Base-by-base conservation (phyloP, 1,140 invertebrate species). In the Drosophila watanabei region DNA sequence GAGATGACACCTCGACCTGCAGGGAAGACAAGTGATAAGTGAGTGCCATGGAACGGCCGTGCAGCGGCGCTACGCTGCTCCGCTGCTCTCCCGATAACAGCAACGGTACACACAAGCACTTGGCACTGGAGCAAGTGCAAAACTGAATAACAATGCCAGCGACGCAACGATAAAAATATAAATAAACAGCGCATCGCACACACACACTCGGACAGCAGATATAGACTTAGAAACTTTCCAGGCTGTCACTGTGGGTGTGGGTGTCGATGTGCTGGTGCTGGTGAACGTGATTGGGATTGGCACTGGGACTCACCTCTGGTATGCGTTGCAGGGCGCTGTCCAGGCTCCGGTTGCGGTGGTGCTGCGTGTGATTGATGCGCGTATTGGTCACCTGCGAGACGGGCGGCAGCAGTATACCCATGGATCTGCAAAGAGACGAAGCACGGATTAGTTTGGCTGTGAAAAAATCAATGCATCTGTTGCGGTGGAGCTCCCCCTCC, bases 321-420 rank as follows among this genome's bases (percentile, higher is more conserved):
- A 98, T 98, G 90, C 96, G 94, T 92, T 97, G 97, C 48, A 98
- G 94, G 24, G 97, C 97, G 56, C 97, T 98, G 93, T 98, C 97
- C 85, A 98, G 93, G 87, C 97, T 98, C 59, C 97, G 95, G 94
- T 98, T 98, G 75, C 97, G 95, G 93, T 98, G 97, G 92, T 98
- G 97, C 72, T 96, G 94, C 7, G 95, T 96, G 62, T 95, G 82
- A 76, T 94, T 94, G 41, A 93, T 94, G 64, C 90, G 93, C 52
- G 93, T 92, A 33, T 93, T 93, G 39, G 92, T 93, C 46, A 95
- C 94, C 87, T 96, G 95, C 37, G 95, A 95, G 33, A 96, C 95
- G n/a, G 96, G 96, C 59, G 96, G 96, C 76, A 97, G 93, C 54
- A 96, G 93, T 80, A 97, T 96, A 56, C 96, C 96, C 96, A 97